phyloP scores from a whole-genome alignment of 2,888 invertebrate species.

The Aphodius sticticus region DNA sequence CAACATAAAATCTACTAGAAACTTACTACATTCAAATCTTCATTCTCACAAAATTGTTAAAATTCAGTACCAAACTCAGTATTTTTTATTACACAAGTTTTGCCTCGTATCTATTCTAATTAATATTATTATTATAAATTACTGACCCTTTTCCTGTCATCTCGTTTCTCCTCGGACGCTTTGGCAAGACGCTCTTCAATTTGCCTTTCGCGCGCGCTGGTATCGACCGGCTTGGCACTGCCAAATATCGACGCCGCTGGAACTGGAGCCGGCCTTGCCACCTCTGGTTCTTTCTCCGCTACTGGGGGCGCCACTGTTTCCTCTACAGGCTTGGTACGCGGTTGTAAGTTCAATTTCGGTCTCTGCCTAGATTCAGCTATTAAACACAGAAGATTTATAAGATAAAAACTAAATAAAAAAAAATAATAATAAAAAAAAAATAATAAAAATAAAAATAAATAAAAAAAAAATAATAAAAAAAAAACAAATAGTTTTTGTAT shows the following conservation, averaged over 20 bases:
- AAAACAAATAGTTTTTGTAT: no score
- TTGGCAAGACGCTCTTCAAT: constrained; percentile 88
- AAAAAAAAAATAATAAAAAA: no score
- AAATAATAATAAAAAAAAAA: no score
- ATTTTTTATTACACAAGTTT: no score
- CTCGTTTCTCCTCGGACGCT: constrained; percentile 49
- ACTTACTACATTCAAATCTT: no score
- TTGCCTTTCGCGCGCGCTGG: constrained; percentile 86
- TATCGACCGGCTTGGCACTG: constrained; percentile 95
- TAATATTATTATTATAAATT: background rate
- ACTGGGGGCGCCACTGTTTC: constrained; percentile 47
- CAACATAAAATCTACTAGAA: no score
- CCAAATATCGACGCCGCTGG: constrained; percentile 86
- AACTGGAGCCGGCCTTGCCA: constrained; percentile 56
- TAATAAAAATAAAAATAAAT: no score
- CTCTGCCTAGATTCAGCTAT: constrained; percentile 71
- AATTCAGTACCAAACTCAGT: no score
- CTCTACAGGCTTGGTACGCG: constrained; percentile 80
- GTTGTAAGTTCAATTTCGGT: constrained; percentile 81
- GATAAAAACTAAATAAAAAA: background rate
- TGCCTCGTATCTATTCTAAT: no score
- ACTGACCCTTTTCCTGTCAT: background rate
- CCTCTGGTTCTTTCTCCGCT: constrained; percentile 49
- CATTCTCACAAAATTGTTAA: no score
- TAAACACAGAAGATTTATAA: constrained; percentile 10